phyloP scores from a whole-genome alignment of 2,888 invertebrate genomes.

The Drosophila anomalata region DNA sequence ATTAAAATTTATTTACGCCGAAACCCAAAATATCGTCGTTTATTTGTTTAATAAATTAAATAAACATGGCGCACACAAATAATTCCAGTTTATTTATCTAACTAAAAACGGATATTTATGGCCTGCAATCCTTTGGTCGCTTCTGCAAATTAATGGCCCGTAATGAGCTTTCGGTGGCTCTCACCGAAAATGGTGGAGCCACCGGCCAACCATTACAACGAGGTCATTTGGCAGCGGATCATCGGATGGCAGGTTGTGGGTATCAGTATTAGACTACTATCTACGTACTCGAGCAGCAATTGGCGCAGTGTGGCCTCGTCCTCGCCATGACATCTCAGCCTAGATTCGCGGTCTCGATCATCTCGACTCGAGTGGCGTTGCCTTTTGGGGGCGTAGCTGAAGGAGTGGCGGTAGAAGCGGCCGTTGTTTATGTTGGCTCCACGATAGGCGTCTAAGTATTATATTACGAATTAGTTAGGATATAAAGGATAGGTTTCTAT shows the following conservation, averaged over 20 bases:
- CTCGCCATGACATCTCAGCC: slow-evolving; percentile 86
- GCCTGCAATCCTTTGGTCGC: slow-evolving; percentile 47
- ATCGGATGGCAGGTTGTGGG: slow-evolving; percentile 1
- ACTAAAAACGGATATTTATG: slow-evolving; percentile 68
- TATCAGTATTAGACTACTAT: neutral
- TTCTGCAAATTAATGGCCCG: slow-evolving; percentile 72
- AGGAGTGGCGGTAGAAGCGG: slow-evolving; percentile 84
- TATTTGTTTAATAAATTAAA: slow-evolving; percentile 60
- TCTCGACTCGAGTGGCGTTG: slow-evolving; percentile 82
- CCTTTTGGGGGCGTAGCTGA: slow-evolving; percentile 84
- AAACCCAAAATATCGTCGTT: slow-evolving; percentile 53
- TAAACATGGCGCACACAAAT: slow-evolving; percentile 59
- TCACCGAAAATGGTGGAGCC: neutral
- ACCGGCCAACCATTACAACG: slow-evolving; percentile 18
- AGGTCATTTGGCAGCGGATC: slow-evolving; percentile 21
- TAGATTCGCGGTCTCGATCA: slow-evolving; percentile 83
- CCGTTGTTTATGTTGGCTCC: slow-evolving; percentile 83
- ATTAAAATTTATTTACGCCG: slow-evolving; percentile 59
- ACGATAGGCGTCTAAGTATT: slow-evolving; percentile 80
- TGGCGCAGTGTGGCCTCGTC: slow-evolving; percentile 97
- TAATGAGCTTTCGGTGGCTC: slow-evolving; percentile 49
- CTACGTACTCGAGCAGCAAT: slow-evolving; percentile 95
- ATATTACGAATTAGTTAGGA: neutral
- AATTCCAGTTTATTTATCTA: slow-evolving; percentile 69
- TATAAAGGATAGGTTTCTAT: neutral